A percentile compares a stretch with the other conserved stretches of the same genome.
Evolutionary conservation across 2,888 invertebrate genomes (phyloP).

Genomic region (Phaonia tiefii): DNA sequence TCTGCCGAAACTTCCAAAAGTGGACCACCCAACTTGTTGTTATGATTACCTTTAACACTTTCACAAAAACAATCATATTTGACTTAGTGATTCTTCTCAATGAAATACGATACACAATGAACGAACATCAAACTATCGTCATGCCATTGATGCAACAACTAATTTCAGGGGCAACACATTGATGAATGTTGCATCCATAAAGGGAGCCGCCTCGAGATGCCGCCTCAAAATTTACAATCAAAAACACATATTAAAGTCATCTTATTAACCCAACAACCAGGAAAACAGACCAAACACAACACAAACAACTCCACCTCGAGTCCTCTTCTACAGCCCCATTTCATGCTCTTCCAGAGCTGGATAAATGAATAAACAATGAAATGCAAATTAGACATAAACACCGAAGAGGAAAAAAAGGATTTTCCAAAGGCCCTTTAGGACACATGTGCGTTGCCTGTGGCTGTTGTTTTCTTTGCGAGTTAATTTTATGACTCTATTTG

Average conservation of each 20-base stretch:
- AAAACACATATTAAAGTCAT: slow-evolving; percentile 65
- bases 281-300: slow-evolving; percentile 44
- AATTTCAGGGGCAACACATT: slow-evolving; percentile 22
- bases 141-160: slow-evolving; percentile 14
- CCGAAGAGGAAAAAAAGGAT: slow-evolving; percentile 55
- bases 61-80: slow-evolving; percentile 3
- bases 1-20: too few species aligned
- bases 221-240: slow-evolving; percentile 57
- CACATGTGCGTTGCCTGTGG: slow-evolving; percentile 34
- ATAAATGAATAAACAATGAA: slow-evolving; percentile 54
- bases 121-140: slow-evolving; percentile 25
- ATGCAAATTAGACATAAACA: slow-evolving; percentile 62
- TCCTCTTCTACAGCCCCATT: neutral
- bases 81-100: slow-evolving; percentile 15
- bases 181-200: neutral
- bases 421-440: slow-evolving; percentile 33
- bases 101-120: slow-evolving; percentile 51
- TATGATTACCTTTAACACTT: slow-evolving; percentile 43
- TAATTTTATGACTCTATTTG: slow-evolving; percentile 55
- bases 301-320: slow-evolving; percentile 11
- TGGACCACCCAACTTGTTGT: slow-evolving; percentile 47
- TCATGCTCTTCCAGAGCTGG: neutral
- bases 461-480: slow-evolving; percentile 4
- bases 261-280: slow-evolving; percentile 50
- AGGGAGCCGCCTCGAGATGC: slow-evolving; percentile 43